Base-by-base conservation (phyloP, 2,888 invertebrate species). In the Tenthredo scrophulariae region DNA sequence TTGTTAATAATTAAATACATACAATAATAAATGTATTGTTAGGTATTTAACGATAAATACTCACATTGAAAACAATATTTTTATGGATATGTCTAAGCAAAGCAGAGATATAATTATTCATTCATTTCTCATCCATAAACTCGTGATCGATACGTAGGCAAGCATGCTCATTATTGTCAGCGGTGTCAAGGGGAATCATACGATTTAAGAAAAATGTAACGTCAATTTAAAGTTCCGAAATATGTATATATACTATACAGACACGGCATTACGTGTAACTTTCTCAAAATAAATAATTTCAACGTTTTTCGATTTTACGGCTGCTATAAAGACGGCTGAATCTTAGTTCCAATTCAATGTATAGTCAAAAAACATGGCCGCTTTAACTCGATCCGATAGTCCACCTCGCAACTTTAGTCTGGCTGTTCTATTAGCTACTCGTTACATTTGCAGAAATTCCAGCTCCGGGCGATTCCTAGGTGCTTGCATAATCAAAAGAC, bases 1-100 rank as follows among this genome's bases (percentile, higher is more conserved):
- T 74, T 74, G 72, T 74, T 43, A 13, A 43, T 74, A 74, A 74
- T 74, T 54, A 54, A 54, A 43, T 67, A 67, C 72, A 74, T 74
- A 70, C 70, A 74, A 74, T 74, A 74, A 74, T 43, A 22, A 74
- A 26, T 15, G 29, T 74, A 74, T 70, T 70, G 70, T 70, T 9
- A 37, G 33, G 70, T 70, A 70, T 37, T 70, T 70, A 15, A 2
- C 37, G 70, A 70, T n/a, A 40, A 74, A 74, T 22, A 40, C 7
- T 74, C 43, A 74, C 4, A 74, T n/a, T 26, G 37, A 74, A n/a
- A 74, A 74, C 37, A 74, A 74, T 74, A 74, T 74, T 43, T 74
- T 43, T 74, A 74, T 43, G n/a, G 22, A 43, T 26, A 26, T 9
- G 29, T 43, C 10, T 74, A 62, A 62, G 62, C 26, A 62, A 62